A percentile compares a stretch with the other conserved stretches of the same genome.
Evolutionary conservation across 35 echinoderm and acorn worm genomes (phyloP).

Genomic region (Amphiura filiformis): DNA sequence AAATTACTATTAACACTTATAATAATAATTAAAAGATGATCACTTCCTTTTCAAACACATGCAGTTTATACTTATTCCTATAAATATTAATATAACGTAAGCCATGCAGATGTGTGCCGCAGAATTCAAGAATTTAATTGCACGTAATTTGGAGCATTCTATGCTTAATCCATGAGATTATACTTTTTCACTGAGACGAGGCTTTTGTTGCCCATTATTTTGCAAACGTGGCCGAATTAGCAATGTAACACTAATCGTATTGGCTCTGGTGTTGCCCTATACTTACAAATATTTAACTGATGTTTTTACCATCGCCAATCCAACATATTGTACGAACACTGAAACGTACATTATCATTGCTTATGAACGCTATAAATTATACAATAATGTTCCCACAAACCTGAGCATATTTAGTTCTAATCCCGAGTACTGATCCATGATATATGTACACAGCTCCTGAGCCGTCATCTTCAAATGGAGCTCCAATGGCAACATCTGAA

Average conservation of each 20-base stretch:
- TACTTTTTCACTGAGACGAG: too few species aligned
- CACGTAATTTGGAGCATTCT: too few species aligned
- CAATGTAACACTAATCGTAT: too few species aligned
- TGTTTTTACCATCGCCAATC: background rate
- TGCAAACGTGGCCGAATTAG: too few species aligned
- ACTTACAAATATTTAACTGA: background rate
- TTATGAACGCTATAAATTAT: background rate
- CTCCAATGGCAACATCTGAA: constrained; percentile 77
- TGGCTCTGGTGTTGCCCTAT: too few species aligned
- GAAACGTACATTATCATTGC: background rate
- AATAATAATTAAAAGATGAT: background rate
- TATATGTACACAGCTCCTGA: constrained; percentile 77
- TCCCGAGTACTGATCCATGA: constrained; percentile 40
- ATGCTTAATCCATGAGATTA: too few species aligned
- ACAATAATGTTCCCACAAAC: background rate
- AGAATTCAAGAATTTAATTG: too few species aligned
- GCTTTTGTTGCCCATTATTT: too few species aligned
- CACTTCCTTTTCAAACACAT: background rate
- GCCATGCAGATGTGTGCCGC: too few species aligned
- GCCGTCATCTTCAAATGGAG: constrained; percentile 65
- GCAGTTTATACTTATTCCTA: too few species aligned
- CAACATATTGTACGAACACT: too few species aligned
- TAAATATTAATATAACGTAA: too few species aligned
- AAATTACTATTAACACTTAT: background rate
- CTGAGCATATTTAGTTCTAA: constrained; percentile 64